Evolutionary conservation across 2,113 vertebrate species (phyloP).

Genomic region (Pavo muticus): DNA sequence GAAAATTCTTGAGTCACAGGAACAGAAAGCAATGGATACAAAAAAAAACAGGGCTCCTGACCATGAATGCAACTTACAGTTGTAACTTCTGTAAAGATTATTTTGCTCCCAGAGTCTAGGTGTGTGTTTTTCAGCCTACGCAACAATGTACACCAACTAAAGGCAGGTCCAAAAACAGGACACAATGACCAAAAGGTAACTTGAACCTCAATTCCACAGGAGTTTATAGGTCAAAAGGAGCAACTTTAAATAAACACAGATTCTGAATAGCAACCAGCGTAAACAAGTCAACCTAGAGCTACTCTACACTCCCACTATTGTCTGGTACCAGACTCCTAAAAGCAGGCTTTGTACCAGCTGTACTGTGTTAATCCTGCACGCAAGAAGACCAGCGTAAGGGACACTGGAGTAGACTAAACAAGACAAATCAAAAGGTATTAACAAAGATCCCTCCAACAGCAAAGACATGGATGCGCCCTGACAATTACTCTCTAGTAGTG

Average conservation of each 20-base stretch:
- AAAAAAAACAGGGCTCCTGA: background rate
- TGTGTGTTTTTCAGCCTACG: background rate
- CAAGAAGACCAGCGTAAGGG: conserved; percentile 1
- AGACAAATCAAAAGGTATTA: conserved; percentile 24
- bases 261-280: conserved; percentile 59
- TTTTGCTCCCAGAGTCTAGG: background rate
- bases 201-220: conserved; percentile 13
- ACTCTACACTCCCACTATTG: background rate
- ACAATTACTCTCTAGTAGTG: background rate
- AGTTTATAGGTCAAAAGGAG: conserved; percentile 62
- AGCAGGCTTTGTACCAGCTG: conserved; percentile 59
- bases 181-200: conserved; percentile 27
- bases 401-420: conserved; percentile 60
- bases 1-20: background rate
- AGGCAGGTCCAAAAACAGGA: background rate
- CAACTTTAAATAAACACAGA: conserved; percentile 68
- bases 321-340: conserved; percentile 44
- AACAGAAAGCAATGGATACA: background rate
- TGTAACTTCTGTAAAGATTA: background rate
- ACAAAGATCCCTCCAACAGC: background rate
- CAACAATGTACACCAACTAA: background rate
- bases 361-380: conserved; percentile 38
- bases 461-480: background rate
- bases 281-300: conserved; percentile 47
- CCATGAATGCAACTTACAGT: accelerated